Conservation (phyloP, 2,888 invertebrate genomes). For the Coelinius sp. region DNA sequence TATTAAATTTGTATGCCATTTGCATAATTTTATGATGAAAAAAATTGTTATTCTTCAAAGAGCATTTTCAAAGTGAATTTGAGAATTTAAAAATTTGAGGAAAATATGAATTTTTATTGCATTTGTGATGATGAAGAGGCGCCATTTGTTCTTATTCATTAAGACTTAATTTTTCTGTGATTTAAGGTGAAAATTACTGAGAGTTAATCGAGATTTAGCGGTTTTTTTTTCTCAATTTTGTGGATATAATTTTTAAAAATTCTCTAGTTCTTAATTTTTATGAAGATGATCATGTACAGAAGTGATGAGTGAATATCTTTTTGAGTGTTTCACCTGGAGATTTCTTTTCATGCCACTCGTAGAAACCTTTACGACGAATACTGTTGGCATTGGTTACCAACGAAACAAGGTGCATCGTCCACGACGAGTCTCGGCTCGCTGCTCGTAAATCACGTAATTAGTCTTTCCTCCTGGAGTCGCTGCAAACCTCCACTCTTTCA, state of each 20-base stretch:
- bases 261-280: constrained; percentile 16
- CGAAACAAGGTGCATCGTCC: constrained; percentile 29
- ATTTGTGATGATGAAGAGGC: background rate
- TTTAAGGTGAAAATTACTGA: background rate
- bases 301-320: background rate
- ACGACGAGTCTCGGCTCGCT: constrained; percentile 48
- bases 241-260: no score
- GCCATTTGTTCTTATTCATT: constrained; percentile 7
- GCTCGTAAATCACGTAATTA: constrained; percentile 61
- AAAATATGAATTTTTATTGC: background rate
- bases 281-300: background rate
- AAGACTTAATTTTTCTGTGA: background rate
- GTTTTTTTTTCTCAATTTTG: background rate
- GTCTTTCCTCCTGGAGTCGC: constrained; percentile 48
- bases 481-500: constrained; percentile 27
- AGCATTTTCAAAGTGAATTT: background rate
- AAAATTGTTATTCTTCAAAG: background rate
- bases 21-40: background rate
- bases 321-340: background rate
- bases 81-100: background rate
- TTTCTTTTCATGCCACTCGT: background rate
- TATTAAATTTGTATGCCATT: background rate
- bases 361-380: background rate
- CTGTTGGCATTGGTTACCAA: background rate
- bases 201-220: background rate